These are phyloP conservation scores for Porphyrio hochstetteri DNA, from an alignment of 2,113 vertebrate species.

Conservation along the genomic window DNA sequence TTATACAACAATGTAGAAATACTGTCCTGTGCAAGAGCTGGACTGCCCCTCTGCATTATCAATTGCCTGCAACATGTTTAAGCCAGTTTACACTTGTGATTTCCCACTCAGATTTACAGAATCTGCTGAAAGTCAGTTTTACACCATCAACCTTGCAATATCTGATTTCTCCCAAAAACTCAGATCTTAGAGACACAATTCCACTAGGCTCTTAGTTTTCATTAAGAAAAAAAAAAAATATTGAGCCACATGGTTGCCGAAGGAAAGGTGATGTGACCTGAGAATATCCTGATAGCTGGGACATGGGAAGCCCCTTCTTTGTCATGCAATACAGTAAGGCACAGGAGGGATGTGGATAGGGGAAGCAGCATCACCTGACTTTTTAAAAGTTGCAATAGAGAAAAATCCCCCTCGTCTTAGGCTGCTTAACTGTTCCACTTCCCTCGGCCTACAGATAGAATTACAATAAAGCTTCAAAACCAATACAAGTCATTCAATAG, in stretches of 20 bases:
- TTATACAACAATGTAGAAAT: neutral
- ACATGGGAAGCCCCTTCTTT: conserved; percentile 7
- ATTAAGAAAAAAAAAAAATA: neutral
- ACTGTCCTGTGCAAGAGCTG: neutral
- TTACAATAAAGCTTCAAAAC: neutral
- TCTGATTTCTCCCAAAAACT: neutral
- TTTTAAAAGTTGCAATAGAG: neutral
- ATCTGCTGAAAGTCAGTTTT: too few species aligned
- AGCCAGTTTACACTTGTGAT: neutral
- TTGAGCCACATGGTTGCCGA: neutral
- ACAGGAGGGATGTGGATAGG: neutral
- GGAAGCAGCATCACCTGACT: neutral
- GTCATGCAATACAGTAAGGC: neutral
- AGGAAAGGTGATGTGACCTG: neutral
- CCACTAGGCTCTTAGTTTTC: neutral
- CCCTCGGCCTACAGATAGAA: neutral
- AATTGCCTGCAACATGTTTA: neutral
- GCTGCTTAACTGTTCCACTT: neutral
- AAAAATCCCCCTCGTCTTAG: neutral
- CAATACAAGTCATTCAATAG: neutral
- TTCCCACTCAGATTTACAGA: neutral
- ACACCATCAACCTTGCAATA: neutral
- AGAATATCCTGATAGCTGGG: neutral
- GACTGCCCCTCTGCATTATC: neutral
- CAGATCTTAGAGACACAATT: neutral